Percentiles rank a stretch among this genome's conserved stretches.
These are phyloP conservation scores for Rhegmatorhina hoffmannsi DNA, from an alignment of 2,113 vertebrate species.

Conservation along the genomic window DNA sequence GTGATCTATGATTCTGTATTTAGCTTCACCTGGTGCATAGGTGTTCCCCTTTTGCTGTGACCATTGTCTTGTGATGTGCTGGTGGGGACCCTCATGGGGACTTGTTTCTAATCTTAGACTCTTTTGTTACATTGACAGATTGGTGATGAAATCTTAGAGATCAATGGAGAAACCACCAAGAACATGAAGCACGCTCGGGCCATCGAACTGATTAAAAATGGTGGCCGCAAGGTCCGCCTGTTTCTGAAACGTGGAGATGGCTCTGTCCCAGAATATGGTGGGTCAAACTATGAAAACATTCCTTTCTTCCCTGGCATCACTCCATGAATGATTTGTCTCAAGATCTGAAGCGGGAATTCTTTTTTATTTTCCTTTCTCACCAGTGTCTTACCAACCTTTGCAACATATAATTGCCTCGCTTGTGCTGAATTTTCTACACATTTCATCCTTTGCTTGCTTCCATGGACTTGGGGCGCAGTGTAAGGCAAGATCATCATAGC, in stretches of 20 bases:
- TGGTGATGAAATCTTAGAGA: slow-evolving; percentile 97
- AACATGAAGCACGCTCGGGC: slow-evolving; percentile 98
- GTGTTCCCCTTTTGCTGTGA: neutral
- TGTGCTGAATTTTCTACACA: slow-evolving; percentile 84
- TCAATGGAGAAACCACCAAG: slow-evolving; percentile 98
- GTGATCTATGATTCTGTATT: neutral
- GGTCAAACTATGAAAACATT: slow-evolving; percentile 99
- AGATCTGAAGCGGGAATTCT: slow-evolving; percentile 82
- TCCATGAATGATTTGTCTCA: slow-evolving; percentile 88
- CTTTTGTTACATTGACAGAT: slow-evolving; percentile 76
- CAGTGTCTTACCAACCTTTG: slow-evolving; percentile 85
- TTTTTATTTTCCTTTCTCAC: slow-evolving; percentile 80
- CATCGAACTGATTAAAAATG: slow-evolving; percentile 99
- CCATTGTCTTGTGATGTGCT: neutral
- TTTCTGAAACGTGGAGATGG: slow-evolving; percentile 98
- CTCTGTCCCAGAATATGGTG: slow-evolving; percentile 99
- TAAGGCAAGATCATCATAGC: slow-evolving; percentile 77
- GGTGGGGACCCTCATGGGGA: accelerated
- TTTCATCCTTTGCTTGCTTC: slow-evolving; percentile 85
- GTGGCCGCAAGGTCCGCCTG: slow-evolving; percentile 91
- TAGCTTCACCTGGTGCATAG: neutral
- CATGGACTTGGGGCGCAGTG: slow-evolving; percentile 79
- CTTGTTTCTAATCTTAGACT: neutral
- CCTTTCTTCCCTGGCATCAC: slow-evolving; percentile 99
- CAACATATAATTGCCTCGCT: slow-evolving; percentile 84